Percentiles rank a stretch among this genome's conserved stretches.
Conservation (phyloP, 2,113 vertebrate species). For the Pogonocichla stellata region DNA sequence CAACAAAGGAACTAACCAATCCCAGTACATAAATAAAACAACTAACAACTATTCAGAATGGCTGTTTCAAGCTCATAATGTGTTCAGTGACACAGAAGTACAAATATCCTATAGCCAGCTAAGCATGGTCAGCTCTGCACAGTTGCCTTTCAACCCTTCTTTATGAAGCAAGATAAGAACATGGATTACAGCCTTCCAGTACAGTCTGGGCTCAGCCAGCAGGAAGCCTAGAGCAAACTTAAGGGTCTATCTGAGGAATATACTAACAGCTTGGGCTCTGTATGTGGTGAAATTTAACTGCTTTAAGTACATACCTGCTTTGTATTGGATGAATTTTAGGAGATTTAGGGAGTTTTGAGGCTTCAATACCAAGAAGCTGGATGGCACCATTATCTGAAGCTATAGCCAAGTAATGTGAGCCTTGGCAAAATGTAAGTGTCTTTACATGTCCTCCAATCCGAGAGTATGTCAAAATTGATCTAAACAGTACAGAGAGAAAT, state of each 20-base stretch:
- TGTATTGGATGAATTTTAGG: conserved; percentile 95
- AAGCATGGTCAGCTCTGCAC: not conserved
- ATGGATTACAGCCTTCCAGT: not conserved
- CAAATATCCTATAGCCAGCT: not conserved
- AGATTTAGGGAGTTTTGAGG: conserved; percentile 93
- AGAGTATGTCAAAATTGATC: conserved; percentile 92
- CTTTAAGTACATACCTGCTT: conserved; percentile 81
- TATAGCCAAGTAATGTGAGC: conserved; percentile 92
- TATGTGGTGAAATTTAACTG: not conserved
- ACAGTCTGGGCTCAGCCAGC: not conserved
- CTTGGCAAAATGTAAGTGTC: conserved; percentile 95
- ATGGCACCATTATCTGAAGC: conserved; percentile 93
- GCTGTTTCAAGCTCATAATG: not conserved
- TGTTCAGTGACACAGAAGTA: not conserved
- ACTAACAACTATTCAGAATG: not conserved
- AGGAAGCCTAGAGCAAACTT: not conserved
- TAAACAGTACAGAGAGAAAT: conserved; percentile 1
- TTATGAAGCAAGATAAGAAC: not conserved
- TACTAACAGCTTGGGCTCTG: not conserved
- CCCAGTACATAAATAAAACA: not conserved
- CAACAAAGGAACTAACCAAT: not conserved
- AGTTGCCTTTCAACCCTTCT: not conserved
- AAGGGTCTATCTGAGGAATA: not conserved
- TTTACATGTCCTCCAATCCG: conserved; percentile 92
- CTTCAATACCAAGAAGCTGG: conserved; percentile 92